Evolutionary conservation across 1,140 invertebrate genomes (phyloP).

Genomic region (Aphaenogaster ashmeadi): DNA sequence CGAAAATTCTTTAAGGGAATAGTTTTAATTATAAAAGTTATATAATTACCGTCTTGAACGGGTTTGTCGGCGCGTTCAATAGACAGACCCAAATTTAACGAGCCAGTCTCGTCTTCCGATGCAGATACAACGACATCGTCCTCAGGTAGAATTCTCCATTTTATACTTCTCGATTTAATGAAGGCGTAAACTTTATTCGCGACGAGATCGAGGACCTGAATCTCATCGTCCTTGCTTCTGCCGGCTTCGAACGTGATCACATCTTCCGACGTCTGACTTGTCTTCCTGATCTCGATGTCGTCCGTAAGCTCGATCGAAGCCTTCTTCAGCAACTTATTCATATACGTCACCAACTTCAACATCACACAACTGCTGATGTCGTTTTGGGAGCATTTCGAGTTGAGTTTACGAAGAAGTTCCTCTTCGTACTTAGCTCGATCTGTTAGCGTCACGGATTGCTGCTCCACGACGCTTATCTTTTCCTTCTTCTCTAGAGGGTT

Average conservation of each 20-base stretch:
- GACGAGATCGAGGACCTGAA: slow-evolving; percentile 90
- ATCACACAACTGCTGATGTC: slow-evolving; percentile 93
- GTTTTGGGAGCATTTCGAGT: slow-evolving; percentile 91
- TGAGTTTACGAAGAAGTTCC: slow-evolving; percentile 91
- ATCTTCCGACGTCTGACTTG: slow-evolving; percentile 87
- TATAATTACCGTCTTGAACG: slow-evolving; percentile 83
- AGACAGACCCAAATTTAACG: slow-evolving; percentile 91
- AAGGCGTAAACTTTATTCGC: slow-evolving; percentile 92
- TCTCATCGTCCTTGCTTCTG: slow-evolving; percentile 89
- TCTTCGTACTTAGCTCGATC: slow-evolving; percentile 89
- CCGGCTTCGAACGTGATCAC: slow-evolving; percentile 82
- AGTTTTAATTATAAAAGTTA: not conserved
- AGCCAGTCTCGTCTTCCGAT: slow-evolving; percentile 90
- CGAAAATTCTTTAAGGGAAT: not conserved
- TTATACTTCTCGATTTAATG: slow-evolving; percentile 89
- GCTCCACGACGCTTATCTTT: slow-evolving; percentile 83
- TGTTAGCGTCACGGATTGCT: slow-evolving; percentile 82
- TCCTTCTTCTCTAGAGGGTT: slow-evolving; percentile 85
- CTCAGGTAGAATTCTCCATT: slow-evolving; percentile 90
- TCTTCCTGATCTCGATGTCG: slow-evolving; percentile 92
- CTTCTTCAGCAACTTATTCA: slow-evolving; percentile 93
- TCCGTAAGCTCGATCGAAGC: slow-evolving; percentile 92
- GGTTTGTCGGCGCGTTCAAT: slow-evolving; percentile 88
- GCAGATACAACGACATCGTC: slow-evolving; percentile 92
- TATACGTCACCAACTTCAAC: slow-evolving; percentile 93